phyloP scores from a whole-genome alignment of 2,888 invertebrate species.

The Allolobophora icterica region DNA sequence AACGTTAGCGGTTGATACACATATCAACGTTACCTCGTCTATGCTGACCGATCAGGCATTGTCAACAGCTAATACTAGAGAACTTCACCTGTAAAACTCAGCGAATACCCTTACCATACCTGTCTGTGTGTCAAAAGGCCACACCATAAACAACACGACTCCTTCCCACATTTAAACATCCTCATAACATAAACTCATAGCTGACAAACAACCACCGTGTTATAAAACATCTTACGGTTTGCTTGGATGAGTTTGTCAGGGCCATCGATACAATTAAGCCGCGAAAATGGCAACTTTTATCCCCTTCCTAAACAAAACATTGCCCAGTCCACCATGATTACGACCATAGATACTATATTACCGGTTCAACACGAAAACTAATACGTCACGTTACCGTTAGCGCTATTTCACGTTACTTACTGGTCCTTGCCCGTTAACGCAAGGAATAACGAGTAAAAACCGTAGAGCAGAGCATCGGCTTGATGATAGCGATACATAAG shows the following conservation, averaged over 20 bases:
- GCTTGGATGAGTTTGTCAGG: conserved; percentile 2
- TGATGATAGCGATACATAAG: too few species aligned
- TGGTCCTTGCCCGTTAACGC: too few species aligned
- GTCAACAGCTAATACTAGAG: not conserved
- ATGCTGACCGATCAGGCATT: not conserved
- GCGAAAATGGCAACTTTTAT: not conserved
- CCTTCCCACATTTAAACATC: not conserved
- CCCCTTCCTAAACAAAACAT: conserved; percentile 17
- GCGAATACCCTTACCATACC: not conserved
- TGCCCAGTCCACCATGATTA: conserved; percentile 17
- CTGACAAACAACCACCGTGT: too few species aligned
- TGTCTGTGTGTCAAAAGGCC: not conserved
- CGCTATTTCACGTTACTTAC: not conserved
- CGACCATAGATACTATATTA: not conserved
- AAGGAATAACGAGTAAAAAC: too few species aligned
- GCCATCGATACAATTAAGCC: conserved; percentile 1
- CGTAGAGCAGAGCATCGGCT: too few species aligned
- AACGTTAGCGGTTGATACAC: not conserved
- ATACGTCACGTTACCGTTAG: not conserved
- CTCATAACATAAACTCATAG: conserved; percentile 14
- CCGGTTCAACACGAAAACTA: not conserved
- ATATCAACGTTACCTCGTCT: not conserved
- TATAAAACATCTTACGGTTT: not conserved
- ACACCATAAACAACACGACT: not conserved
- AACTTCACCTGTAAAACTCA: not conserved